phyloP scores from a whole-genome alignment of 2,113 vertebrate genomes.

The Thalassoma bifasciatum region DNA sequence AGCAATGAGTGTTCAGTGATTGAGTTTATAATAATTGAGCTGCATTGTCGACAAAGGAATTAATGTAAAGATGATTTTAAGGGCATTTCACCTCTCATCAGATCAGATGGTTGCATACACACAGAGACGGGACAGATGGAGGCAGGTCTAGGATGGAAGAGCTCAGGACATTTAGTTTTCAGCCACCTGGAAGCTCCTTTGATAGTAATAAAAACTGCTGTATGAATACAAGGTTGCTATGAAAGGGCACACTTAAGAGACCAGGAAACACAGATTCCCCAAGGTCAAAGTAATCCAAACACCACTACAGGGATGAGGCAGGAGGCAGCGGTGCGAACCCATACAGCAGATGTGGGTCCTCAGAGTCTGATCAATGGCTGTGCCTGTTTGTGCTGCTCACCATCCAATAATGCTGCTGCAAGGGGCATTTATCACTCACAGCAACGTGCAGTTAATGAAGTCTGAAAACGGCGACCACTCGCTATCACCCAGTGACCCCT shows the following conservation, averaged over 20 bases:
- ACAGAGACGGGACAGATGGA: neutral
- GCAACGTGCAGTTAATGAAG: slow-evolving; percentile 66
- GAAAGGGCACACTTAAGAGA: slow-evolving; percentile 31
- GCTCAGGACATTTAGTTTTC: neutral
- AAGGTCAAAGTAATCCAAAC: slow-evolving; percentile 37
- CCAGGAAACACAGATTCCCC: slow-evolving; percentile 16
- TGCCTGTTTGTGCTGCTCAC: slow-evolving; percentile 36
- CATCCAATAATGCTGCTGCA: slow-evolving; percentile 38
- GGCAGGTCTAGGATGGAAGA: slow-evolving; percentile 5
- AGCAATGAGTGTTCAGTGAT: slow-evolving; percentile 10
- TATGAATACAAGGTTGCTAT: slow-evolving; percentile 10
- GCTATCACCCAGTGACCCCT: slow-evolving; percentile 62
- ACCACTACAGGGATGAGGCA: slow-evolving; percentile 21
- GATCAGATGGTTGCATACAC: neutral
- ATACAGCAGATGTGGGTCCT: slow-evolving; percentile 46
- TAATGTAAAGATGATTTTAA: slow-evolving; percentile 9
- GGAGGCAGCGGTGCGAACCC: slow-evolving; percentile 44
- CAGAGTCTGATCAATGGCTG: slow-evolving; percentile 55
- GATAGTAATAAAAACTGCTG: slow-evolving; percentile 29
- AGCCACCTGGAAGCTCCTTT: slow-evolving; percentile 23
- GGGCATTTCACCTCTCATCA: slow-evolving; percentile 8
- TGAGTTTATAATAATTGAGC: neutral
- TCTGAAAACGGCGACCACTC: slow-evolving; percentile 56
- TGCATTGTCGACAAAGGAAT: slow-evolving; percentile 6
- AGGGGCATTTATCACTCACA: slow-evolving; percentile 51